Evolutionary conservation across 2,888 invertebrate species (phyloP).

Genomic region (Cheilosia scutellata): DNA sequence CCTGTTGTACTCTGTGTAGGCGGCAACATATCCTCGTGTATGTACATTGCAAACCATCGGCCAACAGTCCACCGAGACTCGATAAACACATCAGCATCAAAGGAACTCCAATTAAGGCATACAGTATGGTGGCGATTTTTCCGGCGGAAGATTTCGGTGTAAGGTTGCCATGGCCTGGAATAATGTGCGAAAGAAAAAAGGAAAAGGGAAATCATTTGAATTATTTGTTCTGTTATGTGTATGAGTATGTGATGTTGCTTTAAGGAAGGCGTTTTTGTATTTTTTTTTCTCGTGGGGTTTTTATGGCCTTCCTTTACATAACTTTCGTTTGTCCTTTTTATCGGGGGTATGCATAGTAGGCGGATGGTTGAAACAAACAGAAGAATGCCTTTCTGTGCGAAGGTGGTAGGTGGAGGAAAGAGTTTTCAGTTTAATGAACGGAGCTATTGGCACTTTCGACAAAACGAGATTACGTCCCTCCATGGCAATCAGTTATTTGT

Average conservation of each 20-base stretch:
- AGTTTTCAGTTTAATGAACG: slow-evolving; percentile 58
- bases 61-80: slow-evolving; percentile 92
- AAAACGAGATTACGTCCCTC: slow-evolving; percentile 6
- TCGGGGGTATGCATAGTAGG: slow-evolving; percentile 6
- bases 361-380: slow-evolving; percentile 4
- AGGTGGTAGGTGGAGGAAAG: slow-evolving; percentile 32
- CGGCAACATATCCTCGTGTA: slow-evolving; percentile 82
- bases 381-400: slow-evolving; percentile 18
- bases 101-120: slow-evolving; percentile 94
- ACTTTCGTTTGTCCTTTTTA: slow-evolving; percentile 56
- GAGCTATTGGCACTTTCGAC: slow-evolving; percentile 52
- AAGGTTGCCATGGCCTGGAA: slow-evolving; percentile 92
- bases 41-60: slow-evolving; percentile 90
- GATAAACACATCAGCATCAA: slow-evolving; percentile 94
- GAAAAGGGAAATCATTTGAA: slow-evolving; percentile 57
- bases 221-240: slow-evolving; percentile 29
- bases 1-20: slow-evolving; percentile 66
- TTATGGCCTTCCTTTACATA: slow-evolving; percentile 57
- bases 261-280: slow-evolving; percentile 19
- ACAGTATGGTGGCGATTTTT: slow-evolving; percentile 93
- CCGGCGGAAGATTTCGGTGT: slow-evolving; percentile 93
- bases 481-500: slow-evolving; percentile 3
- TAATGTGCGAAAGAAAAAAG: slow-evolving; percentile 15
- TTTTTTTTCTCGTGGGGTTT: slow-evolving; percentile 43
- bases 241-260: slow-evolving; percentile 27